Evolutionary conservation across 2,113 vertebrate species (phyloP).

Genomic region (Paratilapia polleni): DNA sequence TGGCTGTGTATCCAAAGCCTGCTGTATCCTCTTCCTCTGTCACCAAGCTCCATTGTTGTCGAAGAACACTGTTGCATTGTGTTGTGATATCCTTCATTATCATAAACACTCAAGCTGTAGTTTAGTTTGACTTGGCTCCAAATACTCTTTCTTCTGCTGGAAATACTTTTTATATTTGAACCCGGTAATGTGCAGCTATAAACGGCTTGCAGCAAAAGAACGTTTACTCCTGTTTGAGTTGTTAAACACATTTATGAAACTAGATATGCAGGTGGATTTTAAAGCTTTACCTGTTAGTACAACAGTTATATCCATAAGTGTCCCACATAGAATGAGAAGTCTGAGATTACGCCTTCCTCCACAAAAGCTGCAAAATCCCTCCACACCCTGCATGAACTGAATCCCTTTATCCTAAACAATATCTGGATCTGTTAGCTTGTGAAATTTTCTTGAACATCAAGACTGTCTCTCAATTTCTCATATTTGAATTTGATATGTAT

Average conservation of each 20-base stretch:
- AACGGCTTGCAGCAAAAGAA: background rate
- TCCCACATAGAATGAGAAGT: background rate
- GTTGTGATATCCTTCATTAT: background rate
- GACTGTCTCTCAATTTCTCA: background rate
- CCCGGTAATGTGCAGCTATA: background rate
- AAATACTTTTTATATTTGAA: background rate
- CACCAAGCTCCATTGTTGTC: background rate
- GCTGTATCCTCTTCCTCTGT: background rate
- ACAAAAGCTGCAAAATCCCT: background rate
- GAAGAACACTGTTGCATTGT: background rate
- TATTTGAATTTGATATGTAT: background rate
- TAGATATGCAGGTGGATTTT: background rate
- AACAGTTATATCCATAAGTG: background rate
- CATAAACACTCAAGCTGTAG: background rate
- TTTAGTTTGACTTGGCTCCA: background rate
- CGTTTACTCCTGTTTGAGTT: background rate
- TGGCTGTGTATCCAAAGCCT: background rate
- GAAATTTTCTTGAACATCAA: background rate
- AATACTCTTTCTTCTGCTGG: background rate
- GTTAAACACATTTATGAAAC: background rate
- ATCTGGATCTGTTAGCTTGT: background rate
- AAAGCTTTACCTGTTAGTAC: accelerated
- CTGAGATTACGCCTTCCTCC: background rate
- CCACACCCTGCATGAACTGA: no score
- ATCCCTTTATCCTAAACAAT: no score